Evolutionary conservation across 2,888 invertebrate species (phyloP).

Genomic region (Sinopyrophorus schimmeli): DNA sequence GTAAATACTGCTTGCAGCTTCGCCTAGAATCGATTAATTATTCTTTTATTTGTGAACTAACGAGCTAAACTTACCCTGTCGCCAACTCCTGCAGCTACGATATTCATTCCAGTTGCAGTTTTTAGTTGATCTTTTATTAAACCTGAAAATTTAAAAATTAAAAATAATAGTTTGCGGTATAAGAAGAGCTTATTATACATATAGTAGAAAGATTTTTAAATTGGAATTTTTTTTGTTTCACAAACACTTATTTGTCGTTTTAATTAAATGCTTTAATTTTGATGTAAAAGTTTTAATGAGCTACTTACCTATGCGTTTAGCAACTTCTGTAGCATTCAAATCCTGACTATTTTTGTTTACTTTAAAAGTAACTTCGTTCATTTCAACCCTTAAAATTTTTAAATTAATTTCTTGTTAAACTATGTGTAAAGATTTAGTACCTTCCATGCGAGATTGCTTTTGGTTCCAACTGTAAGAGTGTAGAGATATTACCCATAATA

Average conservation of each 20-base stretch:
- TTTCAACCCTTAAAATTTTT: conserved; percentile 77
- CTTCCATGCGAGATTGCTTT: conserved; percentile 66
- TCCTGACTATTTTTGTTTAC: conserved; percentile 68
- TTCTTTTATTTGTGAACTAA: conserved; percentile 49
- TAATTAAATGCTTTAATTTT: no score
- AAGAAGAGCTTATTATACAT: no score
- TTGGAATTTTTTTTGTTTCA: no score
- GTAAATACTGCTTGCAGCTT: conserved; percentile 58
- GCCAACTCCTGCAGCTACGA: conserved; percentile 76
- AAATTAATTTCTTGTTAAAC: no score
- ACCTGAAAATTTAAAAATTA: conserved; percentile 51
- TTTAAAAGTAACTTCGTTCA: conserved; percentile 77
- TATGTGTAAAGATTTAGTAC: no score
- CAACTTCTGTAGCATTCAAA: conserved; percentile 69
- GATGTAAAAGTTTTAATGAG: no score
- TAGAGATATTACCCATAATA: conserved; percentile 70
- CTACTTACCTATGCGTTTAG: conserved; percentile 65
- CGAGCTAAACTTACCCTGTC: conserved; percentile 66
- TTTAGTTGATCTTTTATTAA: conserved; percentile 69
- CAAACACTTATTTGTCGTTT: neutral
- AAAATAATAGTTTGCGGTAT: no score
- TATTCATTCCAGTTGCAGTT: conserved; percentile 68
- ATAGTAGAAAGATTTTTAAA: no score
- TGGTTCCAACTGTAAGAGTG: conserved; percentile 68
- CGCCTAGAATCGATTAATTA: conserved; percentile 46